Evolutionary conservation across 2,888 invertebrate genomes (phyloP).

Genomic region (Odontocolon sp.): DNA sequence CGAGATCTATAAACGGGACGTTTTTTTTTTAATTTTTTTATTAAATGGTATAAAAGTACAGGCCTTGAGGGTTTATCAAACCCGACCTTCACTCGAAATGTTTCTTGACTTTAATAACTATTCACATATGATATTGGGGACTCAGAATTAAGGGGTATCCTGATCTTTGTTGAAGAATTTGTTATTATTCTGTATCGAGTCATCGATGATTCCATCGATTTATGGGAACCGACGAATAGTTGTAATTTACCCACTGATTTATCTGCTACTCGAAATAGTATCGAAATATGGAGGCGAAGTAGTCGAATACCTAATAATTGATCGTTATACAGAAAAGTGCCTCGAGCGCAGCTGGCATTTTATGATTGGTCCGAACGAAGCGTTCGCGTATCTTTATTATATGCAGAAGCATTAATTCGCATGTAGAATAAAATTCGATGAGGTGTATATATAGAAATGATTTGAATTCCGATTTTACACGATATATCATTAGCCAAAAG

Average conservation of each 20-base stretch:
- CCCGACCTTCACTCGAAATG: too few relatives aligned
- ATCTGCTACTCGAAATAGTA: constrained; percentile 49
- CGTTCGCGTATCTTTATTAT: constrained; percentile 1
- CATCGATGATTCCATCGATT: neutral
- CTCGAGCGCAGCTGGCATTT: constrained; percentile 18
- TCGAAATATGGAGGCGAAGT: constrained; percentile 25
- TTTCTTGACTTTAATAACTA: too few relatives aligned
- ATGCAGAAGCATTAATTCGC: constrained; percentile 28
- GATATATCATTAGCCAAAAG: constrained; percentile 20
- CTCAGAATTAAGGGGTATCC: too few relatives aligned
- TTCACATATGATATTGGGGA: too few relatives aligned
- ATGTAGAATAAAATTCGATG: constrained; percentile 23
- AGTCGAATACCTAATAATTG: constrained; percentile 51
- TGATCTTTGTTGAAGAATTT: too few relatives aligned
- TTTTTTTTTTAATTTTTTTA: too few relatives aligned
- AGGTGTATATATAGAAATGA: constrained; percentile 1
- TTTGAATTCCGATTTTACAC: constrained; percentile 11
- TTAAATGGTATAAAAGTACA: too few relatives aligned
- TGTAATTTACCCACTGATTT: constrained; percentile 53
- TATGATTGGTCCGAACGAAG: constrained; percentile 21
- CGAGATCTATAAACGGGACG: too few relatives aligned
- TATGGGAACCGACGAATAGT: constrained; percentile 24
- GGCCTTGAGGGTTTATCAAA: too few relatives aligned
- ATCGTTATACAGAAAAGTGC: constrained; percentile 37
- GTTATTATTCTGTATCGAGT: constrained; percentile 43